Evolutionary conservation across 2,888 invertebrate species (phyloP), one percentile per base, ranked within the genome.

Genomic region (Hyalella azteca): DNA sequence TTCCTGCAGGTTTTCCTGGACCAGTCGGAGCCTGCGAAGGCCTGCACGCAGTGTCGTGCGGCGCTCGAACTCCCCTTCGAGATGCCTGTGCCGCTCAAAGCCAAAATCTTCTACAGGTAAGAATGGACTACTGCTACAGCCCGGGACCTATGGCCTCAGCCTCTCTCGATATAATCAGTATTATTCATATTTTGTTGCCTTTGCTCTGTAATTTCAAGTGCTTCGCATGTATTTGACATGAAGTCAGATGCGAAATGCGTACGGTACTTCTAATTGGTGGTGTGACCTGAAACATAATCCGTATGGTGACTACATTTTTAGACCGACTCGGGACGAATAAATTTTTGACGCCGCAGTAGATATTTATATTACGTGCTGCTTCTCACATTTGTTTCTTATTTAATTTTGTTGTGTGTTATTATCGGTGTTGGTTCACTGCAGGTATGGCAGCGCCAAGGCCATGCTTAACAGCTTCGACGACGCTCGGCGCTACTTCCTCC

Each of bases 101-200:
- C 81, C 11, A 83, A 83, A 59, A 45, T 83, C 11, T 66, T 75
- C 45, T 83, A 73, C 59, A 83, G 83, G 83, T 81, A 22, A 78
- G 15, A 49, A 22, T 49, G 15, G 0, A 13, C 15, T 49, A 49
- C 22, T 49, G 13, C 45, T 49, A 3, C n/a, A 5, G 15, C n/a
- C n/a, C n/a, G n/a, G n/a, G n/a, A n/a, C n/a, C n/a, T n/a, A n/a
- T n/a, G n/a, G n/a, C n/a, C n/a, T n/a, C n/a, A n/a, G n/a, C n/a
- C n/a, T n/a, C n/a, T n/a, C n/a, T n/a, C n/a, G n/a, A n/a, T n/a
- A n/a, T 49, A 19, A 22, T 49, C 2, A 15, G 45, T 49, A 19
- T 49, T 49, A n/a, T 49, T 49, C 9, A 19, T 7, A 3, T 22
- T 22, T 5, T 5, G 22, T 22, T 49, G n/a, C n/a, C 0, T 13